phyloP scores from a whole-genome alignment of 2,888 invertebrate genomes.

The Drosophila recens region DNA sequence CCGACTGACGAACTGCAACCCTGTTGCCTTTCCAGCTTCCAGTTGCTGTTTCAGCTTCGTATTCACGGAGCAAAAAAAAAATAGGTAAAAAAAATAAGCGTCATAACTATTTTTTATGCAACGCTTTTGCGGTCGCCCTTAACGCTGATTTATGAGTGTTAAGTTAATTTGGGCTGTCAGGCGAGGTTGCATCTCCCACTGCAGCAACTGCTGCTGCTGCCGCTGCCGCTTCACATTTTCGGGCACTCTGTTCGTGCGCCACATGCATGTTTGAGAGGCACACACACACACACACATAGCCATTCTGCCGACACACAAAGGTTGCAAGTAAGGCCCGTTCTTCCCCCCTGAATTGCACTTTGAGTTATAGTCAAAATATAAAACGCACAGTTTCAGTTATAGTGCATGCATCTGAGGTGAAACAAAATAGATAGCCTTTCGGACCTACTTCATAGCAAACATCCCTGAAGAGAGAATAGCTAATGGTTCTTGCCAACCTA shows the following conservation, averaged over 20 bases:
- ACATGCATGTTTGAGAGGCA: slow-evolving; percentile 55
- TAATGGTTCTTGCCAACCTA: slow-evolving; percentile 9
- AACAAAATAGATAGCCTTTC: slow-evolving; percentile 50
- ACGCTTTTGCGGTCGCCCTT: slow-evolving; percentile 73
- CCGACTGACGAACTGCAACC: slow-evolving; percentile 25
- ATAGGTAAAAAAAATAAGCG: slow-evolving; percentile 32
- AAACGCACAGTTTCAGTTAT: slow-evolving; percentile 63
- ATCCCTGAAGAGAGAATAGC: neutral
- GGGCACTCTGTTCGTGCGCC: slow-evolving; percentile 38
- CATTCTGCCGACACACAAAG: slow-evolving; percentile 18
- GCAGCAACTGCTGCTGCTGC: slow-evolving; percentile 20
- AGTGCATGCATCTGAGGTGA: slow-evolving; percentile 24
- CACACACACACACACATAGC: slow-evolving; percentile 11
- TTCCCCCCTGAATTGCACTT: slow-evolving; percentile 31
- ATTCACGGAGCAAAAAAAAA: slow-evolving; percentile 30
- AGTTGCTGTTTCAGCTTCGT: slow-evolving; percentile 13
- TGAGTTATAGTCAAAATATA: slow-evolving; percentile 68
- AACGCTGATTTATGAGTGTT: slow-evolving; percentile 79
- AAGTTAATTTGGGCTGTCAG: slow-evolving; percentile 74
- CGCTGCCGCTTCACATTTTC: slow-evolving; percentile 44
- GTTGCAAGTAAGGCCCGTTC: slow-evolving; percentile 17
- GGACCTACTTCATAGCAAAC: slow-evolving; percentile 25
- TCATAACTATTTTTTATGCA: slow-evolving; percentile 75
- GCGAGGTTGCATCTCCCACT: slow-evolving; percentile 24
- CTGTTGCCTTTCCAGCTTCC: slow-evolving; percentile 4